A percentile compares a stretch with the other conserved stretches of the same genome.
phyloP scores from a whole-genome alignment of 2,888 invertebrate species.

The Sceliomorpha sp. region DNA sequence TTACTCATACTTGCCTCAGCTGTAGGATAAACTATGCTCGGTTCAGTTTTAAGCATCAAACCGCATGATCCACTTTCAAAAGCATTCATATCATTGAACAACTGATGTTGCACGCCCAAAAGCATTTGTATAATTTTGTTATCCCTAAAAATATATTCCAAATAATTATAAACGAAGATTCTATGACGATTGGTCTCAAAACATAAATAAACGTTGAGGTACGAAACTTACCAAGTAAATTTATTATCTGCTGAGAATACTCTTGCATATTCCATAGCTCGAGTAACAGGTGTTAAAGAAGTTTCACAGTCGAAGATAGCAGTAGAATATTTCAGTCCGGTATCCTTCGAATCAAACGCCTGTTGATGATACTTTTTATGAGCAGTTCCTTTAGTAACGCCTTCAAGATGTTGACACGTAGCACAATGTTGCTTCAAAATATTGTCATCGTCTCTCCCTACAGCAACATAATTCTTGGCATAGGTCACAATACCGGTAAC shows the following conservation, averaged over 20 bases:
- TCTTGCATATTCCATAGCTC: slow-evolving; percentile 48
- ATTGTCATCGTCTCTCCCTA: slow-evolving; percentile 68
- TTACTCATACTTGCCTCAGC: slow-evolving; percentile 68
- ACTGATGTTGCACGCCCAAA: slow-evolving; percentile 58
- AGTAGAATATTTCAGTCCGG: slow-evolving; percentile 63
- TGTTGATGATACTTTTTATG: slow-evolving; percentile 49
- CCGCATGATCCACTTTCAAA: slow-evolving; percentile 69
- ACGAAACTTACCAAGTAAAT: slow-evolving; percentile 58
- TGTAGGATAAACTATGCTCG: slow-evolving; percentile 67
- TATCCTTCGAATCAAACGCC: slow-evolving; percentile 62
- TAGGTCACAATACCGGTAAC: slow-evolving; percentile 68
- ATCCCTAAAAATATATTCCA: slow-evolving; percentile 52
- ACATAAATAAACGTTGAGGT: no score
- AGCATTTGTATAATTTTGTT: slow-evolving; percentile 21
- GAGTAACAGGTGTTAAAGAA: slow-evolving; percentile 35
- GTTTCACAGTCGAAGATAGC: slow-evolving; percentile 70
- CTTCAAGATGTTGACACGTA: slow-evolving; percentile 65
- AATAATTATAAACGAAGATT: no score
- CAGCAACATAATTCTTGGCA: slow-evolving; percentile 71
- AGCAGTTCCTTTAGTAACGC: slow-evolving; percentile 70
- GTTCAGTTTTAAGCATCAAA: slow-evolving; percentile 61
- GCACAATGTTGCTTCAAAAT: slow-evolving; percentile 69
- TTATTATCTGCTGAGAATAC: slow-evolving; percentile 44
- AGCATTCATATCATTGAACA: slow-evolving; percentile 59
- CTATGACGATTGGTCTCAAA: no score